These are phyloP conservation scores for Panorpa germanica DNA, from an alignment of 2,888 invertebrate genomes.

Conservation along the genomic window DNA sequence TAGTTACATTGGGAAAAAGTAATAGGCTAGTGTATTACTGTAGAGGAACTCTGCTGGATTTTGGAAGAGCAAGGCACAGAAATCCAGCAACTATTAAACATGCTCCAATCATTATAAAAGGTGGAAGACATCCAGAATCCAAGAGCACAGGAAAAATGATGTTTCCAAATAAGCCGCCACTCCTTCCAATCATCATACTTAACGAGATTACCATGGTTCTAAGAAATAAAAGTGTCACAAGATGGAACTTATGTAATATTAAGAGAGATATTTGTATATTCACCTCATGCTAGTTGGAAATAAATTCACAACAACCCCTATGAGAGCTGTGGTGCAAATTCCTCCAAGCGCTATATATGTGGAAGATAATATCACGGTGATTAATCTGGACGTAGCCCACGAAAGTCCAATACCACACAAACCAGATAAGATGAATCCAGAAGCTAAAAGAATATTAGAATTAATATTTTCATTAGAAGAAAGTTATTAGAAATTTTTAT, in stretches of 20 bases:
- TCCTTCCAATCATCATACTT: constrained; percentile 48
- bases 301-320: constrained; percentile 40
- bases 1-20: too few relatives aligned
- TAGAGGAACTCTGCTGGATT: too few relatives aligned
- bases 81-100: too few relatives aligned
- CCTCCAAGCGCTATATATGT: constrained; percentile 31
- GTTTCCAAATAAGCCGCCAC: constrained; percentile 52
- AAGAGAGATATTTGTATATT: neutral
- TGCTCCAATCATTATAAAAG: constrained; percentile 52
- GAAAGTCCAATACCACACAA: constrained; percentile 30
- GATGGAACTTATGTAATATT: too few relatives aligned
- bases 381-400: constrained; percentile 29
- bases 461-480: too few relatives aligned
- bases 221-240: too few relatives aligned
- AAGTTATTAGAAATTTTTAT: too few relatives aligned
- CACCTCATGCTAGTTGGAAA: constrained; percentile 48
- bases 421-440: constrained; percentile 28
- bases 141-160: constrained; percentile 49
- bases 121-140: constrained; percentile 46
- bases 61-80: too few relatives aligned
- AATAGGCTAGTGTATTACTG: too few relatives aligned
- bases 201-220: constrained; percentile 56
- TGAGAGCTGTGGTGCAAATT: constrained; percentile 34
- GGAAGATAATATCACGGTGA: constrained; percentile 34
- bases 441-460: constrained; percentile 15